Percentiles rank a stretch among this genome's conserved stretches.
Evolutionary conservation across 2,797 vertebrate species (phyloP).

Genomic region (Melanotaenia boesemani): DNA sequence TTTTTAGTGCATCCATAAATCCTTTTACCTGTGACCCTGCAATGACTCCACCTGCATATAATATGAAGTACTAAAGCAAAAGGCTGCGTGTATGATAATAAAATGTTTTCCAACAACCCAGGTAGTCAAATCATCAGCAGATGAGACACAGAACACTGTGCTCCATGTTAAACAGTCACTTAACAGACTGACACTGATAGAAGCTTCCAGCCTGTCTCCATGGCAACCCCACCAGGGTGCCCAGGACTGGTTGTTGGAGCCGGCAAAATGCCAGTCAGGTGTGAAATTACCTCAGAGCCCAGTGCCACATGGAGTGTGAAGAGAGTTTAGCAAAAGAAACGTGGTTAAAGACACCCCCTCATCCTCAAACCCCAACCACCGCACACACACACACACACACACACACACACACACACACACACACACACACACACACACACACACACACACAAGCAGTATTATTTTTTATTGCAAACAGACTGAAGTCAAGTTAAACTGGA

Average conservation of each 20-base stretch:
- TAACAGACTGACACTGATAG: slow-evolving; percentile 63
- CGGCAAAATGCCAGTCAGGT: slow-evolving; percentile 78
- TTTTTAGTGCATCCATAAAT: slow-evolving; percentile 40
- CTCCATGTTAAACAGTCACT: slow-evolving; percentile 79
- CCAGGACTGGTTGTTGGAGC: slow-evolving; percentile 50
- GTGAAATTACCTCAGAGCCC: slow-evolving; percentile 82
- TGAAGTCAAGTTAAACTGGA: slow-evolving; percentile 36
- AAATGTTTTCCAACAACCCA: slow-evolving; percentile 60
- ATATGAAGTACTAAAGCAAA: slow-evolving; percentile 47
- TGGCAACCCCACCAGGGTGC: slow-evolving; percentile 63
- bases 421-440: neutral
- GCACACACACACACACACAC: neutral
- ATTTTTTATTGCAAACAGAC: slow-evolving; percentile 27
- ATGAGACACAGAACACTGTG: slow-evolving; percentile 42
- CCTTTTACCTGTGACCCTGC: slow-evolving; percentile 59
- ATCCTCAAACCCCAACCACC: neutral
- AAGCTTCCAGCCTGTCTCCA: slow-evolving; percentile 69
- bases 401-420: slow-evolving; percentile 23
- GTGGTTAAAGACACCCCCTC: slow-evolving; percentile 52
- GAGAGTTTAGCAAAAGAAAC: slow-evolving; percentile 78
- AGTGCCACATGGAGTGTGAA: slow-evolving; percentile 66
- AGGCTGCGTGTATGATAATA: slow-evolving; percentile 48
- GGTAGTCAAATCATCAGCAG: slow-evolving; percentile 66
- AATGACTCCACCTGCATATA: slow-evolving; percentile 47
- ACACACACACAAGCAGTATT: too few relatives aligned